A percentile compares a stretch with the other conserved stretches of the same genome.
phyloP scores from a whole-genome alignment of 2,888 invertebrate genomes.

The Onthophagus sagittarius region DNA sequence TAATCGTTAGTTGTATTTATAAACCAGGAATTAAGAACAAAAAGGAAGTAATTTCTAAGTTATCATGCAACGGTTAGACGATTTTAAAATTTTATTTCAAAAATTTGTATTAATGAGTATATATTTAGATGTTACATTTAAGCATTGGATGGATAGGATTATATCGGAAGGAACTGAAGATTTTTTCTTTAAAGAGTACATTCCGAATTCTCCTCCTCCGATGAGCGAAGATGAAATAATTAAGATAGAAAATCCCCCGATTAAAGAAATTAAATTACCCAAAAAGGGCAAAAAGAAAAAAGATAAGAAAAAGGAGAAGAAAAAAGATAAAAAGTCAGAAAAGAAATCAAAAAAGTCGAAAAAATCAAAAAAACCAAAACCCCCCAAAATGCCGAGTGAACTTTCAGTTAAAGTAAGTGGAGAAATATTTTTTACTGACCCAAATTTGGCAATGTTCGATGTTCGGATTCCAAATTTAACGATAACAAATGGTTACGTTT shows the following conservation, averaged over 20 bases:
- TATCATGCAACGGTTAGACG: conserved; percentile 15
- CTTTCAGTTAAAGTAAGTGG: conserved; percentile 27
- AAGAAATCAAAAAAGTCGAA: conserved; percentile 16
- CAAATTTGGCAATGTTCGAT: conserved; percentile 26
- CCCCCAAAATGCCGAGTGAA: conserved; percentile 8
- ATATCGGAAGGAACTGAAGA: conserved; percentile 18
- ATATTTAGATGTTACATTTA: conserved; percentile 27
- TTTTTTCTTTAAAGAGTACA: conserved; percentile 25
- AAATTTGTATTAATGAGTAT: not conserved
- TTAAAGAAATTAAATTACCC: conserved; percentile 9
- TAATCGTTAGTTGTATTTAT: conserved; percentile 24
- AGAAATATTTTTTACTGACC: conserved; percentile 34
- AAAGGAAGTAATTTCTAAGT: conserved; percentile 18
- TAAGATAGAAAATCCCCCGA: not conserved
- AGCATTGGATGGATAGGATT: conserved; percentile 25
- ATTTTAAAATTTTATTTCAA: not conserved
- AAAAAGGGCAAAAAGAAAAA: conserved; percentile 6
- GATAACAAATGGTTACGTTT: conserved; percentile 24
- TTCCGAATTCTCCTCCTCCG: conserved; percentile 25
- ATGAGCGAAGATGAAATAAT: conserved; percentile 18
- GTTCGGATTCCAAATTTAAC: conserved; percentile 19
- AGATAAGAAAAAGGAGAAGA: conserved; percentile 17
- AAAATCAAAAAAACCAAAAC: too few relatives aligned
- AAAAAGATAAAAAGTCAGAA: conserved; percentile 17
- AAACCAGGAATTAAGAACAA: conserved; percentile 15